Evolutionary conservation across 2,113 vertebrate genomes (phyloP).

Genomic region (Syngnathoides biaculeatus): DNA sequence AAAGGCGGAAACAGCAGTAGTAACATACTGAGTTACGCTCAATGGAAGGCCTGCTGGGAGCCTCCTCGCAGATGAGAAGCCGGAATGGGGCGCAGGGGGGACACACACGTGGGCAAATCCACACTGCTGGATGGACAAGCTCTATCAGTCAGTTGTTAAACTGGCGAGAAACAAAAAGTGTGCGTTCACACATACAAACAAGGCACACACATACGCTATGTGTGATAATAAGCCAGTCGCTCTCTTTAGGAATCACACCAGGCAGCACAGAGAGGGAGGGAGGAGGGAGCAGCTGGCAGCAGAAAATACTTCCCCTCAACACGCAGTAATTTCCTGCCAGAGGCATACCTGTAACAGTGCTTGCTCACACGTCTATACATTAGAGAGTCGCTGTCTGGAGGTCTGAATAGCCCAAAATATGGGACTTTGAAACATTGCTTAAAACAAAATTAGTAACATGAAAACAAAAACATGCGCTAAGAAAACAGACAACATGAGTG

Average conservation of each 20-base stretch:
- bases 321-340: slow-evolving; percentile 61
- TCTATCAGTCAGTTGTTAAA: slow-evolving; percentile 45
- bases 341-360: slow-evolving; percentile 66
- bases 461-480: too few species aligned
- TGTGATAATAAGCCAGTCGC: slow-evolving; percentile 47
- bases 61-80: slow-evolving; percentile 55
- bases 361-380: too few species aligned
- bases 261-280: slow-evolving; percentile 36
- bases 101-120: slow-evolving; percentile 29
- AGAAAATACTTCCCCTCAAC: slow-evolving; percentile 57
- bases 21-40: slow-evolving; percentile 49
- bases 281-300: slow-evolving; percentile 64
- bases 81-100: slow-evolving; percentile 35
- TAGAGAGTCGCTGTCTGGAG: too few species aligned
- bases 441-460: too few species aligned
- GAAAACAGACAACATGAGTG: too few species aligned
- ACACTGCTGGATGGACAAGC: slow-evolving; percentile 16
- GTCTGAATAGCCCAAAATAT: too few species aligned
- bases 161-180: slow-evolving; percentile 38
- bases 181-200: slow-evolving; percentile 17
- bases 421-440: too few species aligned
- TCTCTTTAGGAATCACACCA: slow-evolving; percentile 45
- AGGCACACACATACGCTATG: slow-evolving; percentile 29
- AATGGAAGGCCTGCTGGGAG: slow-evolving; percentile 53
- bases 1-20: slow-evolving; percentile 29